A percentile compares a stretch with the other conserved stretches of the same genome.
These are phyloP conservation scores for Hydropotes inermis DNA, from an alignment of 2,113 vertebrate species.

Conservation along the genomic window DNA sequence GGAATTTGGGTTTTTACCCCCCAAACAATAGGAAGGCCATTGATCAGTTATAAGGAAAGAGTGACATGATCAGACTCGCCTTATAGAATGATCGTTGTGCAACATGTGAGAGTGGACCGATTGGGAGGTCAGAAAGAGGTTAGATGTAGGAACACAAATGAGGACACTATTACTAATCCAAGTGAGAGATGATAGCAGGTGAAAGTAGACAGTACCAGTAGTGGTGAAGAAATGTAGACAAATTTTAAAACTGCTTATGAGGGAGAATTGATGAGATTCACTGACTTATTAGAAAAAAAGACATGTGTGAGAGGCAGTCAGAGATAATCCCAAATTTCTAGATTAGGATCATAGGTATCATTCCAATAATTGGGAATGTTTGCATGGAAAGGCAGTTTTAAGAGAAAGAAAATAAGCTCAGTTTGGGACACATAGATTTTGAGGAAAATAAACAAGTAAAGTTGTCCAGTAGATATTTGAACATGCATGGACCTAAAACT, in stretches of 20 bases:
- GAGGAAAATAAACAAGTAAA: neutral
- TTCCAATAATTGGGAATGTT: neutral
- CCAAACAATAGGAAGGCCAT: neutral
- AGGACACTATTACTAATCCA: neutral
- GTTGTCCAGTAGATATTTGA: neutral
- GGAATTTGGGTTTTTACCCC: neutral
- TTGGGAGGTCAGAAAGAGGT: neutral
- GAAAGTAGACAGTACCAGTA: accelerated
- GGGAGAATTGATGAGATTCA: neutral
- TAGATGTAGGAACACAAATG: neutral
- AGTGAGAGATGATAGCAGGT: neutral
- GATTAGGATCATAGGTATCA: neutral
- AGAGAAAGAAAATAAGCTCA: neutral
- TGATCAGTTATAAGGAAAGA: neutral
- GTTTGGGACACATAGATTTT: neutral
- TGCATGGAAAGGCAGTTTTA: neutral
- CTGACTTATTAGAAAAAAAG: neutral
- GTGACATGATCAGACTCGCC: neutral
- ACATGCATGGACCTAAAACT: neutral
- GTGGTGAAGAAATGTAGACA: neutral
- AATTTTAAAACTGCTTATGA: neutral
- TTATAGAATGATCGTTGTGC: neutral
- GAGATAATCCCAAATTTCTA: neutral
- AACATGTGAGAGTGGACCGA: neutral
- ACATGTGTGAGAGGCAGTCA: neutral